phyloP scores from a whole-genome alignment of 2,113 vertebrate species.

The Xiphophorus couchianus region DNA sequence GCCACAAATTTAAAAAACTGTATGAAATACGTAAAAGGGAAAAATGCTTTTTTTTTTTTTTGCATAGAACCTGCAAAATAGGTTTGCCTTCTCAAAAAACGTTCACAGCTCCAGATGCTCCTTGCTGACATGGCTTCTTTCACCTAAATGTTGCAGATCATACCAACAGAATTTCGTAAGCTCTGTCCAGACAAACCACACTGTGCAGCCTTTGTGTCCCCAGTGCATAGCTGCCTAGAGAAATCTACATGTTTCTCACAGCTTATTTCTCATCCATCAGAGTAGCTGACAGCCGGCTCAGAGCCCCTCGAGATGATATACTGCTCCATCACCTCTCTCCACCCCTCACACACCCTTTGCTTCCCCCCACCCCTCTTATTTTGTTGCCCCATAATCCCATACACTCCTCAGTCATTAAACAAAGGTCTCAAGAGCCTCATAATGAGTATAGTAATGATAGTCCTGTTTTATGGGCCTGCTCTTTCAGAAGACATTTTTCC shows the following conservation, averaged over 20 bases:
- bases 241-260: conserved; percentile 50
- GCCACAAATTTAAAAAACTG: not conserved
- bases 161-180: not conserved
- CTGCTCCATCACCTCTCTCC: conserved; percentile 44
- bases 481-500: conserved; percentile 37
- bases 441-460: conserved; percentile 37
- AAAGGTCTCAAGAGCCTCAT: conserved; percentile 2
- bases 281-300: conserved; percentile 18
- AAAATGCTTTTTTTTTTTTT: too few relatives aligned
- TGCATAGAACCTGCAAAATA: too few relatives aligned
- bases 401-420: conserved; percentile 48
- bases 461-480: conserved; percentile 27
- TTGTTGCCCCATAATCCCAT: conserved; percentile 22
- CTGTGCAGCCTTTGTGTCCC: not conserved
- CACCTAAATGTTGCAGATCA: not conserved
- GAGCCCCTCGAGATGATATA: conserved; percentile 15
- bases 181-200: not conserved
- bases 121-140: not conserved
- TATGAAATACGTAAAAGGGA: not conserved
- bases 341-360: not conserved
- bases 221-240: conserved; percentile 25
- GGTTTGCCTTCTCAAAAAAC: too few relatives aligned
- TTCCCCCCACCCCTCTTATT: not conserved
- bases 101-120: not conserved
- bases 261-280: conserved; percentile 53